A percentile compares a stretch with the other conserved stretches of the same genome.
Conservation (phyloP, 2,888 invertebrate species). For the Apotomis turbidana region DNA sequence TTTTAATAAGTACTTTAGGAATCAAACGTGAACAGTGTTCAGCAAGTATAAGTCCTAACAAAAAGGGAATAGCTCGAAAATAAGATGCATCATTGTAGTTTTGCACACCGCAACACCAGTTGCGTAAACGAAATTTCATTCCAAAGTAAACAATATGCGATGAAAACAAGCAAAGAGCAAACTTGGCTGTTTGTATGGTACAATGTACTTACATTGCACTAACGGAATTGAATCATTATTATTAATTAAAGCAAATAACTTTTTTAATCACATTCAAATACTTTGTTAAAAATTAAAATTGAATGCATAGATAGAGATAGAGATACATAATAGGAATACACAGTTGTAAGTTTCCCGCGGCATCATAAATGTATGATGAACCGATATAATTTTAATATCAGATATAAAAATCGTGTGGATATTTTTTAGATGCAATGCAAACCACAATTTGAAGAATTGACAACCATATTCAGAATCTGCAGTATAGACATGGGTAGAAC, state of each 20-base stretch:
- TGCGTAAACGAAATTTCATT: conserved; percentile 19
- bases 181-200: conserved; percentile 14
- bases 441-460: too few species aligned
- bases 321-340: too few species aligned
- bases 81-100: background rate
- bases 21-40: background rate
- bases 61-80: background rate
- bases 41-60: background rate
- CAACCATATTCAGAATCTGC: too few species aligned
- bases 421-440: too few species aligned
- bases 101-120: background rate
- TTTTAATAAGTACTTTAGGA: background rate
- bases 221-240: background rate
- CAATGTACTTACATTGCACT: background rate
- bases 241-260: background rate
- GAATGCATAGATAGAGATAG: too few species aligned
- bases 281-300: too few species aligned
- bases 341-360: too few species aligned
- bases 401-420: too few species aligned
- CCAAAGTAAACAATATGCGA: conserved; percentile 13
- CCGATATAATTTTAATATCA: too few species aligned
- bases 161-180: conserved; percentile 18
- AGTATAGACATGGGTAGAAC: too few species aligned
- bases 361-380: too few species aligned
- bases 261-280: too few species aligned